Conservation (phyloP, 2,888 invertebrate species). For the Drosophila subsilvestris region DNA sequence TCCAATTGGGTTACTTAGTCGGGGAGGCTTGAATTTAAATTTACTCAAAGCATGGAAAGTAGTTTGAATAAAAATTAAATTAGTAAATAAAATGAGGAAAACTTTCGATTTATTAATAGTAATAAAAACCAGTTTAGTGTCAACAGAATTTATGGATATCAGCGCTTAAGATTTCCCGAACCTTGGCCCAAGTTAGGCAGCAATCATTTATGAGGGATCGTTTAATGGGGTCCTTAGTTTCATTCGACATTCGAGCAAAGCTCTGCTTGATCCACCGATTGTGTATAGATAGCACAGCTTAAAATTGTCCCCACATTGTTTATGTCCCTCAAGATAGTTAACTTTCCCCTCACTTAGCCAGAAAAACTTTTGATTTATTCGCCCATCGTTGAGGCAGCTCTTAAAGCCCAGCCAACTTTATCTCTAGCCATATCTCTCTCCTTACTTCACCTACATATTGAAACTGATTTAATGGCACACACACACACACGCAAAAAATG, state of each 20-base stretch:
- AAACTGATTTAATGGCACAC: slow-evolving; percentile 54
- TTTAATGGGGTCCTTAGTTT: neutral
- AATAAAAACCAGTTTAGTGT: no score
- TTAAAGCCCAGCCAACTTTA: slow-evolving; percentile 30
- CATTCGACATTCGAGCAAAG: neutral
- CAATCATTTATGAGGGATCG: neutral
- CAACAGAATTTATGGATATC: neutral
- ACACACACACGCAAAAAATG: slow-evolving; percentile 32
- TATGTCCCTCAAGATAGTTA: neutral
- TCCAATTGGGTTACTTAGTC: no score
- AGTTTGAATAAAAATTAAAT: no score
- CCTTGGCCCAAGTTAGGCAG: neutral
- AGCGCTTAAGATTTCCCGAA: neutral
- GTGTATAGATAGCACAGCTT: neutral
- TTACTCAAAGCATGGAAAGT: no score
- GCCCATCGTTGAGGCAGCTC: slow-evolving; percentile 31
- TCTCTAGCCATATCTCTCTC: slow-evolving; percentile 8
- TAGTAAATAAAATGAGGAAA: no score
- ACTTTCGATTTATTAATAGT: no score
- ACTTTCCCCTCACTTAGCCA: neutral
- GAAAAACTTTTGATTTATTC: slow-evolving; percentile 27
- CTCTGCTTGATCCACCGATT: neutral
- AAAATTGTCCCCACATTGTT: slow-evolving; percentile 4
- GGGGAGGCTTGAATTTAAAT: no score
- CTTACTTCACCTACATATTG: slow-evolving; percentile 56